Evolutionary conservation across 2,113 vertebrate species (phyloP), one percentile per base, ranked within the genome.

Genomic region (Argyrosomus japonicus): DNA sequence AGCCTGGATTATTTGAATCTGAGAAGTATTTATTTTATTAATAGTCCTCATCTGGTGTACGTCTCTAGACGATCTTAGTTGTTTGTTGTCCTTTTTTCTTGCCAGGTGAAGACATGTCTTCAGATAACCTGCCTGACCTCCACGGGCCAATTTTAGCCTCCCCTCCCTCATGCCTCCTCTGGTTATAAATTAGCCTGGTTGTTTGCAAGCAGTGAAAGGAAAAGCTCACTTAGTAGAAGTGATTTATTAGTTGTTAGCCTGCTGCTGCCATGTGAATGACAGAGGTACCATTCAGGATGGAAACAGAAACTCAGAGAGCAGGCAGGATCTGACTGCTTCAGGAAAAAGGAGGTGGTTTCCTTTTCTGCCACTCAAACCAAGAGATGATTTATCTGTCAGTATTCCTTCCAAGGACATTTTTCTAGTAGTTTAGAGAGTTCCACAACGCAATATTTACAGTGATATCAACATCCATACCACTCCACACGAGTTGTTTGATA

Each of bases 211-310:
- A 88, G 87, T 85, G 89, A 87, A 89, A 92, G 90, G 88, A 94
- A 94, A 94, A 90, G 92, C 93, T 89, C 91, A 92, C 89, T 93
- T 93, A 89, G 90, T 79, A 86, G 85, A 92, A 77, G 90, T 92
- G 89, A 93, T 95, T 96, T 93, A 95, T 94, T 92, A 92, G 89
- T 78, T 93, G 94, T 88, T 89, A 72, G 91, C 75, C 80, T 83
- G 85, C 89, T 89, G 87, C 87, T 92, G 89, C 90, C 89, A 57
- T 86, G 88, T 93, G 91, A 93, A 79, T 91, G 82, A 92, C 86
- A 88, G 84, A 90, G 86, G 87, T 91, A 87, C 76, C 89, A 87
- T 89, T 92, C 74, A 88, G 67, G 83, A 83, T 88, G 90, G 68
- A 89, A 93, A 90, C 89, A 87, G 81, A 87, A 83, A 78, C 85